Base-by-base conservation (phyloP, 92 coral and sea anemone species). In the Epizoanthus rinbou region DNA sequence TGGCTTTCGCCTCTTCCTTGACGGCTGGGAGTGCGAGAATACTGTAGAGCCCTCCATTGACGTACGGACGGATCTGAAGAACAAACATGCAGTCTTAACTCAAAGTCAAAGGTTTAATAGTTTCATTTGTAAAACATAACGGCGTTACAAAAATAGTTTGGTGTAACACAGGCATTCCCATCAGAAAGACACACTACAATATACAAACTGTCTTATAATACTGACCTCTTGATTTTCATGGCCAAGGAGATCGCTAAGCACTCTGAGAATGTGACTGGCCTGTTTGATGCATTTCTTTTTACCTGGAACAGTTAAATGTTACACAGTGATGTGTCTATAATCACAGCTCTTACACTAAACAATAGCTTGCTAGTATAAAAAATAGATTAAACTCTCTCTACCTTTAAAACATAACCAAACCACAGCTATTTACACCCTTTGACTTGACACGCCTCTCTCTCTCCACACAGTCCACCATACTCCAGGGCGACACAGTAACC, bases 181-280 rank as follows among this genome's bases (percentile, higher is more conserved):
- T 23, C 7, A 25, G 6, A 28, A 22, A 17, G 43, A 13, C 71
- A 8, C 71, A 65, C 43, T n/a, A 65, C 31, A 65, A 25, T 6
- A 22, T 13, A 28, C 14, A 28, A 2, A 6, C 69, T 14, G 50
- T 43, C 50, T 43, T 43, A 4, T 5, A 43, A 43, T 43, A 8
- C 81, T 19, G 64, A 91, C 98, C 97, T 95, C 99, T 79, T 93
- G 99, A 69, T 96, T 96, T 79, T 96, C 99, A 68, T 96, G 99
- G 79, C 99, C 99, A 80, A 96, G 81, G 68, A 96, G 85, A 63
- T 96, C 98, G 80, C 99, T 96, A 17, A 96, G 85, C 17, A 96
- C 98, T 73, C 94, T 85, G 13, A 96, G 90, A 74, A 96, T 92
- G 83, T 89, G 92, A 37, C 90, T 91, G 47, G 96, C 89, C 75